A percentile compares a stretch with the other conserved stretches of the same genome.
phyloP scores from a whole-genome alignment of 2,113 vertebrate species.

The Centrocercus urophasianus region DNA sequence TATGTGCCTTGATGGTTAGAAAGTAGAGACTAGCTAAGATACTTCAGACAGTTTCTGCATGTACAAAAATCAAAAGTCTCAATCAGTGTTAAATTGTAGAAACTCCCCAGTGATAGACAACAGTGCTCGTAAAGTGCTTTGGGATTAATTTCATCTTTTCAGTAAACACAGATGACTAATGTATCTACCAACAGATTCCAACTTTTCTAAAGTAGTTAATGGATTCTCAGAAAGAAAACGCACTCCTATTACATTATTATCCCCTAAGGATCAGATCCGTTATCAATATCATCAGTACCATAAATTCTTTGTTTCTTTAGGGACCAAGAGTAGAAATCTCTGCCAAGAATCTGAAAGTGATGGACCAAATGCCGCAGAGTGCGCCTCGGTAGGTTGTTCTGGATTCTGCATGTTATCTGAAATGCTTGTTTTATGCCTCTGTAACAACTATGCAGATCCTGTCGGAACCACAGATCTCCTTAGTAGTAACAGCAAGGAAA shows the following conservation, averaged over 20 bases:
- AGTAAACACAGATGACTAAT: constrained; percentile 51
- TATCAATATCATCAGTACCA: neutral
- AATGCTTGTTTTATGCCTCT: neutral
- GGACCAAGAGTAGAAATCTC: constrained; percentile 96
- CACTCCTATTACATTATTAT: constrained; percentile 1
- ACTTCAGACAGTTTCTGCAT: neutral
- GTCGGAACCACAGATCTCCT: neutral
- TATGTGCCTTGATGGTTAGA: neutral
- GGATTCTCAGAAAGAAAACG: constrained; percentile 41
- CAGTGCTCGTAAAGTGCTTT: constrained; percentile 15
- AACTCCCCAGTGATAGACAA: neutral
- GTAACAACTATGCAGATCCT: neutral
- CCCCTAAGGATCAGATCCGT: constrained; percentile 22
- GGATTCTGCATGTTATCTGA: neutral
- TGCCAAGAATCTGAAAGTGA: constrained; percentile 96
- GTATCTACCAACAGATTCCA: constrained; percentile 9
- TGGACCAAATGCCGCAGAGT: constrained; percentile 94
- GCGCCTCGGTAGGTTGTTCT: constrained; percentile 88
- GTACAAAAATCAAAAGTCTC: neutral
- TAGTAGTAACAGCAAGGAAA: neutral
- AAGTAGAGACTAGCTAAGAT: neutral
- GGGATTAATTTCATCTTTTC: constrained; percentile 32
- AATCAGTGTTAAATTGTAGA: neutral
- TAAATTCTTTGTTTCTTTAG: constrained; percentile 73
- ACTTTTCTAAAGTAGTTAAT: constrained; percentile 28